These are phyloP conservation scores for Lasioglossum oenotherae DNA, from an alignment of 2,888 invertebrate species.

Conservation along the genomic window DNA sequence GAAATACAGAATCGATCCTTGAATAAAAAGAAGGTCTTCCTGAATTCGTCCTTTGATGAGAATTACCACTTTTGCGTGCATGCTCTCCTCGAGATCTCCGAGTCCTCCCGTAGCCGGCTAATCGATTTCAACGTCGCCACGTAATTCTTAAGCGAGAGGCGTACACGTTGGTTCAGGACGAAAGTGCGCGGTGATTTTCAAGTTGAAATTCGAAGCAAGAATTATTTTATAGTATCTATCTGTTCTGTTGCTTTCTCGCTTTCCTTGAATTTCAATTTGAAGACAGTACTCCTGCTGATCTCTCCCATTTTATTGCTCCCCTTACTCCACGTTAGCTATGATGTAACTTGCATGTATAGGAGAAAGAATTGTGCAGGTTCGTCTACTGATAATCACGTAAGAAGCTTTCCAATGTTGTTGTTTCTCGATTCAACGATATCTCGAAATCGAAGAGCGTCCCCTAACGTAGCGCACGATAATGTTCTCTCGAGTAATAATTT, in stretches of 20 bases:
- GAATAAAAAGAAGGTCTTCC: slow-evolving; percentile 4
- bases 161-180: neutral
- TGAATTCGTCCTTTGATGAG: neutral
- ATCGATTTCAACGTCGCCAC: neutral
- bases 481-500: no score
- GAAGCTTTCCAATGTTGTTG: neutral
- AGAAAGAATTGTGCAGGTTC: neutral
- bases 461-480: no score
- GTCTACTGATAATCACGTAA: neutral
- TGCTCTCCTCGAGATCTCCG: neutral
- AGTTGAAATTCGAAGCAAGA: neutral
- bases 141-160: neutral
- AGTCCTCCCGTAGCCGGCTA: neutral
- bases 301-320: neutral
- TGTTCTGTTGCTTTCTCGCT: no score
- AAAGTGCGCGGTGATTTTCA: neutral
- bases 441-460: neutral
- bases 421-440: neutral
- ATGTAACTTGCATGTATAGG: neutral
- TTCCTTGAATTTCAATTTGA: neutral
- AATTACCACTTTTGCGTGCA: slow-evolving; percentile 7
- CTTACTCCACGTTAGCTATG: neutral
- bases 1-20: neutral
- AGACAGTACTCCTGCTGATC: neutral
- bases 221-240: no score